Percentiles rank a stretch among this genome's conserved stretches.
Conservation (phyloP, 2,888 invertebrate species). For the Oscheius sp. region DNA sequence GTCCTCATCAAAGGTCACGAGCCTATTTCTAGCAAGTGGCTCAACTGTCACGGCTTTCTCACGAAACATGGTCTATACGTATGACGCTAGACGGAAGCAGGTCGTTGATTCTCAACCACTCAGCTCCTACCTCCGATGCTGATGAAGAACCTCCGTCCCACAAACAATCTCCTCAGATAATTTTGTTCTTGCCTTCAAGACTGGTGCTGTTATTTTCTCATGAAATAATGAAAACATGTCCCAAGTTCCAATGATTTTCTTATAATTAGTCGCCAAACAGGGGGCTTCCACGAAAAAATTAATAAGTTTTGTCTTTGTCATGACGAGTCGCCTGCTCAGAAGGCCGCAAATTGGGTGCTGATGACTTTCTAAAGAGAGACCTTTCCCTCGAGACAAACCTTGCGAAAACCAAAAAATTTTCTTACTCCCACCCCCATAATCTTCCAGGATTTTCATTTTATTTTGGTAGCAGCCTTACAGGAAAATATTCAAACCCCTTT, state of each 20-base stretch:
- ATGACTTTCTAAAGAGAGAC: conserved; percentile 19
- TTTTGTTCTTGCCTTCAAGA: conserved; percentile 10
- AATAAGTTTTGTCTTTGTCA: background rate
- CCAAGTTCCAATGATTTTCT: too few species aligned
- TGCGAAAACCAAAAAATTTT: conserved; percentile 16
- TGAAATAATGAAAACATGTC: background rate
- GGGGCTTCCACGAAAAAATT: background rate
- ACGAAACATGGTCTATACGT: conserved; percentile 20
- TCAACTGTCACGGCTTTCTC: conserved; percentile 29
- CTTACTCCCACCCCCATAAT: too few species aligned
- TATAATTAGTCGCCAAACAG: too few species aligned
- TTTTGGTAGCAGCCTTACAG: too few species aligned
- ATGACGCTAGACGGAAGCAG: conserved; percentile 25
- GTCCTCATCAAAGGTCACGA: too few species aligned
- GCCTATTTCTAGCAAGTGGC: conserved; percentile 22
- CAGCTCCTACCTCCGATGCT: conserved; percentile 23
- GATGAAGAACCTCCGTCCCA: background rate
- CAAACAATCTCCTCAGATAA: background rate
- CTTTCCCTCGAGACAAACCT: conserved; percentile 9
- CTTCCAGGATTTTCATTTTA: too few species aligned
- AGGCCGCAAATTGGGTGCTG: conserved; percentile 24
- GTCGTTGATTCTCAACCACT: conserved; percentile 15
- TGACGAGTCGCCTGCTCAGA: background rate
- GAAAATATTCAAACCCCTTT: too few species aligned
- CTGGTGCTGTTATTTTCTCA: background rate